Conservation (phyloP, 1,140 invertebrate species). For the Cotesia vestalis region DNA sequence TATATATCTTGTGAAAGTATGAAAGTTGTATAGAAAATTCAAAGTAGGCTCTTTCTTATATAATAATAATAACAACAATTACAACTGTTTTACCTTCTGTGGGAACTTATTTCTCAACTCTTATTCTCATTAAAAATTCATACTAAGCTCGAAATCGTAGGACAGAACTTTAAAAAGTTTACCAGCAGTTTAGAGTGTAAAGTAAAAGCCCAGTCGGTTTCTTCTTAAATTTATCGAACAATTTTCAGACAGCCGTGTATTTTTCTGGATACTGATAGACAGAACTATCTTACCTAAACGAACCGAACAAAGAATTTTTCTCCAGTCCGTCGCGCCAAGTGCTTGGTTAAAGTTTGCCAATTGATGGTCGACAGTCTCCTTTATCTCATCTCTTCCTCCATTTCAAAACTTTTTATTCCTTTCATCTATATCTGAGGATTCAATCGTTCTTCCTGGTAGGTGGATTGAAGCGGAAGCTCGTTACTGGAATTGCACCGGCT, state of each 20-base stretch:
- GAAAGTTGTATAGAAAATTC: no score
- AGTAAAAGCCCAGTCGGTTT: no score
- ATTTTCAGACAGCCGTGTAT: neutral
- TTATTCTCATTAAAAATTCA: no score
- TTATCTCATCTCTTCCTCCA: neutral
- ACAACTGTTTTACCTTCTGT: no score
- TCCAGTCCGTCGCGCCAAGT: constrained; percentile 4
- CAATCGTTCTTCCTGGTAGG: constrained; percentile 5
- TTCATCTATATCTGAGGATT: neutral
- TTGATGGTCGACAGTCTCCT: constrained; percentile 16
- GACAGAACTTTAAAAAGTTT: no score
- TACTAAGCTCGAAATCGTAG: no score
- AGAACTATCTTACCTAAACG: neutral
- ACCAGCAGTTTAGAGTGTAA: no score
- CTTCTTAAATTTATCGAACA: neutral
- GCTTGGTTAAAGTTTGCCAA: constrained; percentile 3
- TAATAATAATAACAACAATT: no score
- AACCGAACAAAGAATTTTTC: constrained; percentile 10
- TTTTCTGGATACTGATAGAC: neutral
- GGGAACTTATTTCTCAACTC: no score
- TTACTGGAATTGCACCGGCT: constrained; percentile 23
- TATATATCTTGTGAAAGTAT: no score
- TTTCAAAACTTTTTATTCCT: neutral
- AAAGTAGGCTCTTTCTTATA: no score
- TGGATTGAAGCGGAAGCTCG: constrained; percentile 25